phyloP scores from a whole-genome alignment of 2,888 invertebrate genomes.

The Marasmarcha lunaedactyla region DNA sequence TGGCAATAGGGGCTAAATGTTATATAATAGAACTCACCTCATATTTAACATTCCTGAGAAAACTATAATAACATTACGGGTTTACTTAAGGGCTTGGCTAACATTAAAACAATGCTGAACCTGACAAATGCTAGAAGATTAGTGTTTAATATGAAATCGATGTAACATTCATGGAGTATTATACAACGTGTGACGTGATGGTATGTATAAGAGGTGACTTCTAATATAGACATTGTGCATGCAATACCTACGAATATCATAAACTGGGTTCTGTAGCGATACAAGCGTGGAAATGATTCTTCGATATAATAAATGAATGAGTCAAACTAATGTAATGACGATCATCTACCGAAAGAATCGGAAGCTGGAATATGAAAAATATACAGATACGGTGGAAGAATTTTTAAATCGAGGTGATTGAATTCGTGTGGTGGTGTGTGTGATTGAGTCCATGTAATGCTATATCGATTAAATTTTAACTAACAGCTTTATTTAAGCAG shows the following conservation, averaged over 20 bases:
- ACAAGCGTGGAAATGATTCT: too few species aligned
- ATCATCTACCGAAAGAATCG: too few species aligned
- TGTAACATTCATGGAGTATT: constrained; percentile 48
- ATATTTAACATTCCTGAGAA: constrained; percentile 29
- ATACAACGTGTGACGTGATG: constrained; percentile 41
- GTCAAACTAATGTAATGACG: too few species aligned
- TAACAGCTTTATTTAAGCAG: too few species aligned
- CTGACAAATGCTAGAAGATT: constrained; percentile 77
- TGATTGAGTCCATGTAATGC: constrained; percentile 49
- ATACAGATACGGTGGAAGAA: too few species aligned
- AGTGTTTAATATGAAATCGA: constrained; percentile 32
- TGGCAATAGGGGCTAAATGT: neutral
- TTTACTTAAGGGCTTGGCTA: constrained; percentile 13
- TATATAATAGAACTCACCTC: constrained; percentile 62
- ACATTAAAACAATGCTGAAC: constrained; percentile 58
- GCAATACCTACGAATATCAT: too few species aligned
- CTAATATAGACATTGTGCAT: constrained; percentile 42
- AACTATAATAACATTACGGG: constrained; percentile 19
- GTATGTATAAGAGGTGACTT: constrained; percentile 56
- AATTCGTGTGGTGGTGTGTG: constrained; percentile 11
- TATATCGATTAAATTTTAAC: constrained; percentile 31
- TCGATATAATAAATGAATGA: too few species aligned
- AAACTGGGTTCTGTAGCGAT: too few species aligned
- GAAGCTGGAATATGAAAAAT: constrained; percentile 16
- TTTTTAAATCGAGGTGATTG: neutral